Evolutionary conservation across 1,140 invertebrate genomes (phyloP).

Genomic region (Heliconius himera): DNA sequence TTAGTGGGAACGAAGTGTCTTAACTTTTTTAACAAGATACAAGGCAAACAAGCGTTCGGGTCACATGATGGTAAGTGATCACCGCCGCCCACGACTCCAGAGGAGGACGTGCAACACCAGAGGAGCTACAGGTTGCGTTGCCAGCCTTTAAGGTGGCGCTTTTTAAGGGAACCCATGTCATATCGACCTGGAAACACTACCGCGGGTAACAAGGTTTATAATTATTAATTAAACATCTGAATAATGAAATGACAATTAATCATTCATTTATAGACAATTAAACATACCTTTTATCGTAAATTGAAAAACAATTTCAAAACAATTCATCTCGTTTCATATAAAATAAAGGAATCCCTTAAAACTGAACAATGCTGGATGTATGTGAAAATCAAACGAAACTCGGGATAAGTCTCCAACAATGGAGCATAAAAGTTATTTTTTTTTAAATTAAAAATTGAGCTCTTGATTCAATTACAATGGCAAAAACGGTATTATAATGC

Average conservation of each 20-base stretch:
- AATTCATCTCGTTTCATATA: neutral
- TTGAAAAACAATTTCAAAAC: neutral
- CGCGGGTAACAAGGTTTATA: too few species aligned
- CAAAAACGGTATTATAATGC: slow-evolving; percentile 9
- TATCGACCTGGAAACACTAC: too few species aligned
- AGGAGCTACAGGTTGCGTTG: too few species aligned
- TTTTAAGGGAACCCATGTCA: too few species aligned
- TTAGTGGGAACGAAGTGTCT: too few species aligned
- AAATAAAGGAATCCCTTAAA: slow-evolving; percentile 2
- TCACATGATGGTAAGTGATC: too few species aligned
- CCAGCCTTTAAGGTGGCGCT: too few species aligned
- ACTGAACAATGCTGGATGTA: slow-evolving; percentile 2
- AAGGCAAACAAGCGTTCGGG: too few species aligned
- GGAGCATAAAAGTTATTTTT: neutral
- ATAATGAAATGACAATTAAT: neutral
- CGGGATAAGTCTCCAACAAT: slow-evolving; percentile 19
- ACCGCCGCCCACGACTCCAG: too few species aligned
- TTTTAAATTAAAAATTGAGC: slow-evolving; percentile 5
- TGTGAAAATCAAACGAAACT: slow-evolving; percentile 21
- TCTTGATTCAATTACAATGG: slow-evolving; percentile 12
- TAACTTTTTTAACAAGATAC: too few species aligned
- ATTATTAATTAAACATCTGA: too few species aligned
- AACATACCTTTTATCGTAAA: neutral
- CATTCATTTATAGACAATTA: neutral
- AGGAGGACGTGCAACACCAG: too few species aligned